These are phyloP conservation scores for Oceanodroma leucorhoa DNA, from an alignment of 2,797 vertebrate species.

Conservation along the genomic window DNA sequence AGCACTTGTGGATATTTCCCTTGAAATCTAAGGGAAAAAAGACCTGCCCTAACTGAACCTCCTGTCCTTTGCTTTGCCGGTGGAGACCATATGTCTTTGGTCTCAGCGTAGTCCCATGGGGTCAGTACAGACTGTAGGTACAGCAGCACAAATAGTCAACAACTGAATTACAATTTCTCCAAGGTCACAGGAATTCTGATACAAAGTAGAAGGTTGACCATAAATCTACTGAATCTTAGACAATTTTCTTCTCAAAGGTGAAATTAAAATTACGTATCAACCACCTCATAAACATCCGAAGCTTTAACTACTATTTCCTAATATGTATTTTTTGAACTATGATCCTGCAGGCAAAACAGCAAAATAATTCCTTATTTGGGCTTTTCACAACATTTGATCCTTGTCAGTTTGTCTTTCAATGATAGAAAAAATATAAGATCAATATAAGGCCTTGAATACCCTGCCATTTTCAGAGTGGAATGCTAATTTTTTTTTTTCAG, in stretches of 20 bases:
- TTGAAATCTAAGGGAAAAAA: neutral
- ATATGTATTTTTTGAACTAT: neutral
- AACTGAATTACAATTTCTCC: neutral
- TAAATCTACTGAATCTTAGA: neutral
- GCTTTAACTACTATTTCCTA: neutral
- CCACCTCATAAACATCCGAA: neutral
- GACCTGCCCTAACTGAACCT: neutral
- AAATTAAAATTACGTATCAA: neutral
- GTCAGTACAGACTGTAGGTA: neutral
- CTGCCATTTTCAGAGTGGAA: neutral
- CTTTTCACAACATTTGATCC: neutral
- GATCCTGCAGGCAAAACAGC: neutral
- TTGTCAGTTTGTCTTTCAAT: neutral
- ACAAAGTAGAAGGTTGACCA: neutral
- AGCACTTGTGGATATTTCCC: neutral
- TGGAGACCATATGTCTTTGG: neutral
- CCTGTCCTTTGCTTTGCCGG: neutral
- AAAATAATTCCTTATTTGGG: neutral
- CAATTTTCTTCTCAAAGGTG: neutral
- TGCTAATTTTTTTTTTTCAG: neutral
- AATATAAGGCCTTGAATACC: neutral
- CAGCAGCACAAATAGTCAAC: neutral
- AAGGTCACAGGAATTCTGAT: neutral
- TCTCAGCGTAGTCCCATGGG: accelerated
- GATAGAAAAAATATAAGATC: neutral